These are phyloP conservation scores for Ctenodactylus gundi DNA, from an alignment of 2,113 vertebrate genomes.

Conservation along the genomic window DNA sequence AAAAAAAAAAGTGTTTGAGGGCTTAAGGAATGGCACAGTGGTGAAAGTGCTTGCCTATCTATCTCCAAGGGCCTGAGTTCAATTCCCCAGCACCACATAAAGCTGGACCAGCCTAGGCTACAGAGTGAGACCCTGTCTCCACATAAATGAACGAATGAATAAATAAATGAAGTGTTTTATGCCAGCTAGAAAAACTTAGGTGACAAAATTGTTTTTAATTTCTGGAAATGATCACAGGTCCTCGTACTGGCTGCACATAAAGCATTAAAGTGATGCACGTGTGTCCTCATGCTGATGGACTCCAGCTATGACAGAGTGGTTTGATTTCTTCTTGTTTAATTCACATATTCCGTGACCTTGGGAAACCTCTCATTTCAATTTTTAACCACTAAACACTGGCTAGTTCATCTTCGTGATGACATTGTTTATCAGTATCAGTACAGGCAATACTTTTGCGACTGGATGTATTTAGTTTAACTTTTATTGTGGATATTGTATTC, in stretches of 20 bases:
- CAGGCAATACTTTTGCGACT: not conserved
- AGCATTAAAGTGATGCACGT: not conserved
- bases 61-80: too few relatives aligned
- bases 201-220: not conserved
- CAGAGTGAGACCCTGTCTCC: too few relatives aligned
- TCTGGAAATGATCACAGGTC: not conserved
- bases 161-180: too few relatives aligned
- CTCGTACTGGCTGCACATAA: too few relatives aligned
- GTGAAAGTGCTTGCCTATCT: too few relatives aligned
- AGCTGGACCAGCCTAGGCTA: too few relatives aligned
- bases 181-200: too few relatives aligned
- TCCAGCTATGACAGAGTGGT: not conserved
- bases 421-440: not conserved
- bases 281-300: not conserved
- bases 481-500: not conserved
- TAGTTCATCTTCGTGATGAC: not conserved
- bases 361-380: not conserved
- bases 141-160: too few relatives aligned
- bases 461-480: not conserved
- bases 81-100: too few relatives aligned
- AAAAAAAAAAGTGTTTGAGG: too few relatives aligned
- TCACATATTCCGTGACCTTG: not conserved
- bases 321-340: slow-evolving; percentile 11
- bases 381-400: not conserved
- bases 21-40: too few relatives aligned